These are phyloP conservation scores for Catocala fraxini DNA, from an alignment of 2,888 invertebrate species.

Conservation along the genomic window DNA sequence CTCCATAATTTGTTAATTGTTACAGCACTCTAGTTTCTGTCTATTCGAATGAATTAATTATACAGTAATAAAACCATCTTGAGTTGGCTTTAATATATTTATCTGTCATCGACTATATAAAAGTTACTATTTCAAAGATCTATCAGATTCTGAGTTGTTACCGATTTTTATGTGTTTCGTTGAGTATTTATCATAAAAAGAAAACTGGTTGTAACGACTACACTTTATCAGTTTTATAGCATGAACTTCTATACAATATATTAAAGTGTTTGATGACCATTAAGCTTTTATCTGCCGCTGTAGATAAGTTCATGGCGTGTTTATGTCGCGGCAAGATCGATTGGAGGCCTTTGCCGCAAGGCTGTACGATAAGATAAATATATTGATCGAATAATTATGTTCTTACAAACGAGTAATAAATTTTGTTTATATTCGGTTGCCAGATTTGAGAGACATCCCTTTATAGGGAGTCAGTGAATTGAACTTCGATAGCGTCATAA, in stretches of 20 bases:
- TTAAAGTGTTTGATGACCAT: constrained; percentile 57
- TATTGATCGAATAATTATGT: constrained; percentile 56
- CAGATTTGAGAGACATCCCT: constrained; percentile 11
- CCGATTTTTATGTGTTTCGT: constrained; percentile 21
- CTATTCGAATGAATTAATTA: too few species aligned
- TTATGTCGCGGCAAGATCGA: constrained; percentile 63
- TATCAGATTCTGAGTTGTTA: constrained; percentile 6
- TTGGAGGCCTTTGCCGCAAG: constrained; percentile 54
- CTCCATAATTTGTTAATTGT: too few species aligned
- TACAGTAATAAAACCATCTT: too few species aligned
- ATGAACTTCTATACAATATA: constrained; percentile 54
- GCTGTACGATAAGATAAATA: constrained; percentile 60
- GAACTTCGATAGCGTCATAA: not conserved
- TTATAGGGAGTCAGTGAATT: not conserved
- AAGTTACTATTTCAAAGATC: not conserved
- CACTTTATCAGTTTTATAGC: constrained; percentile 51
- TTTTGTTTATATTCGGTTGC: constrained; percentile 24
- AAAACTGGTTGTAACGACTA: constrained; percentile 26
- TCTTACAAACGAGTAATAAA: constrained; percentile 35
- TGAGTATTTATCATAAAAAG: constrained; percentile 32
- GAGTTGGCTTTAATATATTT: too few species aligned
- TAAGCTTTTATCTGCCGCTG: constrained; percentile 54
- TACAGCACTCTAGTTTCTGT: too few species aligned
- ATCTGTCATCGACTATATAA: too few species aligned
- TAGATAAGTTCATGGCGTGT: constrained; percentile 57